phyloP scores from a whole-genome alignment of 2,113 vertebrate genomes.

The Martes martes region DNA sequence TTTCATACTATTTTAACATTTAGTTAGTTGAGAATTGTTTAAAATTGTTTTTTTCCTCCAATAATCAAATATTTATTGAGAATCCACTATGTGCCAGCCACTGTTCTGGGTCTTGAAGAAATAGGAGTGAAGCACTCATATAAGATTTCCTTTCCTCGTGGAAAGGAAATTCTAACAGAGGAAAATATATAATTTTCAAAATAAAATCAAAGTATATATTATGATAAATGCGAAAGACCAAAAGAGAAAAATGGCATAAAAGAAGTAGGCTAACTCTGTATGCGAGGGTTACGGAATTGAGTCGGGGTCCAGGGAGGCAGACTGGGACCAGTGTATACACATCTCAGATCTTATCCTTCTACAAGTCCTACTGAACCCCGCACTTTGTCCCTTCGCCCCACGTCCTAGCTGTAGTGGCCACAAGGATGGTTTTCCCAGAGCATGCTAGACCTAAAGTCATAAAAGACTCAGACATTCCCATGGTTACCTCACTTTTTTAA shows the following conservation, averaged over 20 bases:
- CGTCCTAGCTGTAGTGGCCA: background rate
- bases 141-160: background rate
- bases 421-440: background rate
- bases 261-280: background rate
- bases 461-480: background rate
- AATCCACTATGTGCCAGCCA: background rate
- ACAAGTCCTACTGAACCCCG: background rate
- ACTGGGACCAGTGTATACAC: fast-evolving
- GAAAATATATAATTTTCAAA: background rate
- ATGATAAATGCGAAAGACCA: background rate
- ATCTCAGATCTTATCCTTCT: background rate
- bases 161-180: background rate
- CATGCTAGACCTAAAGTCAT: no score
- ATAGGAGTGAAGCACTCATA: background rate
- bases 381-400: background rate
- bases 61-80: background rate
- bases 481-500: background rate
- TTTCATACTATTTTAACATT: background rate
- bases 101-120: background rate
- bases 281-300: background rate
- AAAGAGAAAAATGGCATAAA: background rate
- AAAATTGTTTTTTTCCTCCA: background rate
- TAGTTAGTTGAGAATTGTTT: background rate
- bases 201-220: background rate
- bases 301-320: background rate